phyloP scores from a whole-genome alignment of 2,797 vertebrate species.

The Alca torda region DNA sequence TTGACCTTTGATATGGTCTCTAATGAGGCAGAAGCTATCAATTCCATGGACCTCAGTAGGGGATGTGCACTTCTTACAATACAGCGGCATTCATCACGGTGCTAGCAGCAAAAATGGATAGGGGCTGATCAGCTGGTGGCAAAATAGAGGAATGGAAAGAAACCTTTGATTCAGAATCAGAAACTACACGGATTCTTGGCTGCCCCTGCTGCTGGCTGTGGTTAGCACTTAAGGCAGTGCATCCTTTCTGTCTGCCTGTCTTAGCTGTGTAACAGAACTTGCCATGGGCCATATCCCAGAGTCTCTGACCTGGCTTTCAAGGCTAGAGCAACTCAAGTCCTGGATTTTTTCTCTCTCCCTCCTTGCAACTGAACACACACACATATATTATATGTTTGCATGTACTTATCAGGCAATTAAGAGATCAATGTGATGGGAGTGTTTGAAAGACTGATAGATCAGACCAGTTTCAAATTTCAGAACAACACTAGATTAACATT shows the following conservation, averaged over 20 bases:
- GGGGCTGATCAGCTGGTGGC: slow-evolving; percentile 20
- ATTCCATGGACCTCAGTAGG: neutral
- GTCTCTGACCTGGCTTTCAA: neutral
- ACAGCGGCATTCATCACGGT: neutral
- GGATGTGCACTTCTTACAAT: neutral
- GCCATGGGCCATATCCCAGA: neutral
- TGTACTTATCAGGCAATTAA: neutral
- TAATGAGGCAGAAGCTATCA: slow-evolving; percentile 23
- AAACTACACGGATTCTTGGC: neutral
- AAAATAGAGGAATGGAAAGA: neutral
- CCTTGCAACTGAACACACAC: neutral
- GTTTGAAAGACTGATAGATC: neutral
- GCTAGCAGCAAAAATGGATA: neutral
- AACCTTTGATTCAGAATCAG: slow-evolving; percentile 21
- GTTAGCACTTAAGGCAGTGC: neutral
- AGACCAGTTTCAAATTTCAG: neutral
- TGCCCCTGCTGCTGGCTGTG: slow-evolving; percentile 17
- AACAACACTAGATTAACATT: neutral
- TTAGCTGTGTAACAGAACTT: neutral
- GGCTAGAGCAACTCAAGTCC: neutral
- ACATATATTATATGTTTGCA: neutral
- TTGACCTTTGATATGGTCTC: neutral
- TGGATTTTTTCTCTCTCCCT: neutral
- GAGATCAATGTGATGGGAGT: neutral
- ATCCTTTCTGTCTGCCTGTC: neutral